Conservation (phyloP, 1,140 invertebrate species). For the Penaeus chinensis region DNA sequence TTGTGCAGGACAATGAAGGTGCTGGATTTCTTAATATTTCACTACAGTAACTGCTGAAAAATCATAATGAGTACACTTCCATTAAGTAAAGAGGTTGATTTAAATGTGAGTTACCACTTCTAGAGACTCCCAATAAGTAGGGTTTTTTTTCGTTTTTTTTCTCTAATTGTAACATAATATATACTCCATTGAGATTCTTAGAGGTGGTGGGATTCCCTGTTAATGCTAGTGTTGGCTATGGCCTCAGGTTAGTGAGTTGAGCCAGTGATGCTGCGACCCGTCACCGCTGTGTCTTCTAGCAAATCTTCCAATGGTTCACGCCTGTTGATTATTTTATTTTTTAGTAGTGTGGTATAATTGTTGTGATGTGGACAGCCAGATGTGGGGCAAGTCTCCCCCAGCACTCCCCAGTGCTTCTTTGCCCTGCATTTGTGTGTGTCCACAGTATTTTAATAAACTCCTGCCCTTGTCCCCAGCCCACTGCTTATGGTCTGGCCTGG, state of each 20-base stretch:
- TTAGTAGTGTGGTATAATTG: constrained; percentile 34
- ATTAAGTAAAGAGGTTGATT: constrained; percentile 23
- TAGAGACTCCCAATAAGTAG: too few species aligned
- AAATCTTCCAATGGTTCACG: constrained; percentile 51
- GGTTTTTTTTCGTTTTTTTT: neutral
- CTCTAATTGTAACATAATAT: constrained; percentile 17
- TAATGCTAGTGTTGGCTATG: constrained; percentile 30
- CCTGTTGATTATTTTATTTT: constrained; percentile 25
- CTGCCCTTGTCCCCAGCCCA: constrained; percentile 30
- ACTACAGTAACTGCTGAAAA: constrained; percentile 7
- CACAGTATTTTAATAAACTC: constrained; percentile 32
- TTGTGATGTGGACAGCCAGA: constrained; percentile 42
- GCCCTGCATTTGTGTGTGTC: constrained; percentile 46
- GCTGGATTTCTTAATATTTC: constrained; percentile 1
- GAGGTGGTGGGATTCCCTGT: neutral
- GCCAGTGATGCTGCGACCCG: constrained; percentile 45
- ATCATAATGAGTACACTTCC: neutral
- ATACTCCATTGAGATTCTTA: constrained; percentile 33
- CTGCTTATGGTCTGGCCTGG: constrained; percentile 22
- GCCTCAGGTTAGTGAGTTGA: constrained; percentile 40
- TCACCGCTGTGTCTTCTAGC: constrained; percentile 50
- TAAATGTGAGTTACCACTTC: neutral
- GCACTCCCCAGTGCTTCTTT: constrained; percentile 52
- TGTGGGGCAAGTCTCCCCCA: constrained; percentile 58
- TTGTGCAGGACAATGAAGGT: too few species aligned